Evolutionary conservation across 2,888 invertebrate genomes (phyloP).

Genomic region (Coleophora deauratella): DNA sequence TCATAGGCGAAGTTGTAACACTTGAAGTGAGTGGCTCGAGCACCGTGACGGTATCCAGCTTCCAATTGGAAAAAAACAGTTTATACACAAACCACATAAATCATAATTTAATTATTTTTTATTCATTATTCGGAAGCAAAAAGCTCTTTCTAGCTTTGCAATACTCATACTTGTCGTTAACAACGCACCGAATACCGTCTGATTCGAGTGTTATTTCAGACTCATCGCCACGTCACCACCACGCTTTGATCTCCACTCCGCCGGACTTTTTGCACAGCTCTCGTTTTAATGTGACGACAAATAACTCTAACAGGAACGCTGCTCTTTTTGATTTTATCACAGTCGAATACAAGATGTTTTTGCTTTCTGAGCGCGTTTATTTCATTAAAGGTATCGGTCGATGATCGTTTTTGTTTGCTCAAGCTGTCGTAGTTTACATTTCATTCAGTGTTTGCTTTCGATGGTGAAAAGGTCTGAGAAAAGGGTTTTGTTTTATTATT

Average conservation of each 20-base stretch:
- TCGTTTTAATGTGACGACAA: slow-evolving; percentile 71
- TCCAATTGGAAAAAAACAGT: too few species aligned
- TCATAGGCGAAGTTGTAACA: too few species aligned
- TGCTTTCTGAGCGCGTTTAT: slow-evolving; percentile 52
- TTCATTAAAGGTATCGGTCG: slow-evolving; percentile 63
- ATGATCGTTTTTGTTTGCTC: slow-evolving; percentile 30
- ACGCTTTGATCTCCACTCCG: slow-evolving; percentile 51
- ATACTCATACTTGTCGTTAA: too few species aligned
- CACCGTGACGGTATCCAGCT: too few species aligned
- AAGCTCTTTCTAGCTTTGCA: too few species aligned
- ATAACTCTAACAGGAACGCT: slow-evolving; percentile 62
- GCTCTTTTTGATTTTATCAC: slow-evolving; percentile 60
- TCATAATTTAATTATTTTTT: too few species aligned
- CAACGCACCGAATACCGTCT: too few species aligned
- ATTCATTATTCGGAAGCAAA: too few species aligned
- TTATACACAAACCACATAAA: too few species aligned
- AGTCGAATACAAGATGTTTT: slow-evolving; percentile 43
- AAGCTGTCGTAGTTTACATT: slow-evolving; percentile 33
- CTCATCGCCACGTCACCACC: slow-evolving; percentile 52
- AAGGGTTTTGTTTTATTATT: not conserved
- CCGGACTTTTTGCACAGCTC: slow-evolving; percentile 61
- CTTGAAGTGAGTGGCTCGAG: too few species aligned
- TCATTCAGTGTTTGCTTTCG: slow-evolving; percentile 32
- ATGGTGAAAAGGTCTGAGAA: slow-evolving; percentile 14
- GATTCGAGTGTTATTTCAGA: slow-evolving; percentile 62